phyloP scores from a whole-genome alignment of 1,140 invertebrate genomes.

The Rhyacophila brunnea region DNA sequence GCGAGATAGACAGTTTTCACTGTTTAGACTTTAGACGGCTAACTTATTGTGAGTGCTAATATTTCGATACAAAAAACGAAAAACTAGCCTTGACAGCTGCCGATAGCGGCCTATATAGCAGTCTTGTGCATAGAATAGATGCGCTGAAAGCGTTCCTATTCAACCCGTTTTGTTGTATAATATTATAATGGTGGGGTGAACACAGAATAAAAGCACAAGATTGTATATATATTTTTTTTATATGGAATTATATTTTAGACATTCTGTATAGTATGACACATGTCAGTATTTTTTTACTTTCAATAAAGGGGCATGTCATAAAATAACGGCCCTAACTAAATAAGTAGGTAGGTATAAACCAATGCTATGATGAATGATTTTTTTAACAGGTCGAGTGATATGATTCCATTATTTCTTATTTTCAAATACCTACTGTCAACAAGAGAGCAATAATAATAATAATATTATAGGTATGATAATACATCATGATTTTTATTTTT shows the following conservation, averaged over 20 bases:
- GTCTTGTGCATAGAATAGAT: too few relatives aligned
- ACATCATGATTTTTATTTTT: conserved; percentile 1
- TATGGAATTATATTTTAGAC: conserved; percentile 32
- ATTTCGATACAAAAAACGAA: too few relatives aligned
- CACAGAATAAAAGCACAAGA: conserved; percentile 5
- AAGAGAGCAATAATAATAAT: conserved; percentile 21
- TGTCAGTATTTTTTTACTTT: conserved; percentile 26
- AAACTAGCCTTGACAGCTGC: too few relatives aligned
- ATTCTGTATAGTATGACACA: conserved; percentile 27
- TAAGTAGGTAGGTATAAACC: conserved; percentile 17
- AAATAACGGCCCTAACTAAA: conserved; percentile 27
- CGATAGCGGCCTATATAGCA: too few relatives aligned
- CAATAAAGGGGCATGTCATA: conserved; percentile 24
- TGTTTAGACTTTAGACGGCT: too few relatives aligned
- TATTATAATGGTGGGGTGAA: neutral
- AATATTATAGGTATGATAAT: neutral
- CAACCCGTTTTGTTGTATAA: too few relatives aligned
- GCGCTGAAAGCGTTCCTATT: too few relatives aligned
- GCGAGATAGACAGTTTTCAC: too few relatives aligned
- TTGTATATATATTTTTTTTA: conserved; percentile 31
- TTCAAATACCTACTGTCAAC: conserved; percentile 31
- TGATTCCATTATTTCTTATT: conserved; percentile 39
- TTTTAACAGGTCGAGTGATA: conserved; percentile 46
- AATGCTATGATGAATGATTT: conserved; percentile 34
- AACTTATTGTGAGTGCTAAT: too few relatives aligned